Percentiles rank a stretch among this genome's conserved stretches.
Evolutionary conservation across 2,113 vertebrate species (phyloP).

Genomic region (Aythya baeri): DNA sequence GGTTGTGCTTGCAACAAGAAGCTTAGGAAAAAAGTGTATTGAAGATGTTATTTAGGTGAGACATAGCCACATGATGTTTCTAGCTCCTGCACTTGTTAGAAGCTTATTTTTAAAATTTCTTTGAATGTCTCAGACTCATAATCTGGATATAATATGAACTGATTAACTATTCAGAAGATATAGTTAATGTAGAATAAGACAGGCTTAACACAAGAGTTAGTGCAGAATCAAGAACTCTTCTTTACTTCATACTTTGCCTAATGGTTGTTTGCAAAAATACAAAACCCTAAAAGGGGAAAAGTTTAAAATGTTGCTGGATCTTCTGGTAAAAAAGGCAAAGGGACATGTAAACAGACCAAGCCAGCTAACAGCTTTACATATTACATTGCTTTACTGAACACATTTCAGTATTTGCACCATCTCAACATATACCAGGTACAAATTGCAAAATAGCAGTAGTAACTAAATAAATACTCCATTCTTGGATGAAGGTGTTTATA

Average conservation of each 20-base stretch:
- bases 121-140: background rate
- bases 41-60: background rate
- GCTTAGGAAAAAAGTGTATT: background rate
- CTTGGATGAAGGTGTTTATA: background rate
- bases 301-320: no score
- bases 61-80: background rate
- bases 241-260: background rate
- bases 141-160: background rate
- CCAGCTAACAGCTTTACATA: background rate
- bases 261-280: accelerated
- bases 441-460: background rate
- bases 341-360: background rate
- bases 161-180: background rate
- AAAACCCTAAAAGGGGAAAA: background rate
- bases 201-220: background rate
- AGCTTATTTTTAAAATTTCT: background rate
- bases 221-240: background rate
- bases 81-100: background rate
- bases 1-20: background rate
- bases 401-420: background rate
- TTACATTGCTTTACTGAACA: background rate
- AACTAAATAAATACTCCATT: background rate
- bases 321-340: background rate
- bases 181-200: background rate
- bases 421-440: background rate